phyloP scores from a whole-genome alignment of 2,888 invertebrate species.

The Dolichopus griseipennis region DNA sequence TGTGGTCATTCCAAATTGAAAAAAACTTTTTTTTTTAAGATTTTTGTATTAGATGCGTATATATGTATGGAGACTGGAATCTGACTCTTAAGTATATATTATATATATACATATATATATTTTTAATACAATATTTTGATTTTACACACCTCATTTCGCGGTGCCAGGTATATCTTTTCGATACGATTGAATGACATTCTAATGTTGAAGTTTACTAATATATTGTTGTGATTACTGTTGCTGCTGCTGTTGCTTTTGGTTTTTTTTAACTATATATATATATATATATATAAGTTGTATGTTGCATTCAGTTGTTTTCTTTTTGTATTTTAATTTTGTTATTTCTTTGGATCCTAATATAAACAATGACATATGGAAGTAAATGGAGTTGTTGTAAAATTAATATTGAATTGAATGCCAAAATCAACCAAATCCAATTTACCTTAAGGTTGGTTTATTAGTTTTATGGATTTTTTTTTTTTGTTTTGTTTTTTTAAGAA shows the following conservation, averaged over 20 bases:
- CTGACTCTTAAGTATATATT: no score
- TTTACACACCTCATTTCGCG: not conserved
- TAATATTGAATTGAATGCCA: no score
- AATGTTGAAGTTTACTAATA: not conserved
- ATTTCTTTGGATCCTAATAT: not conserved
- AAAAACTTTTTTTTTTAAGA: not conserved
- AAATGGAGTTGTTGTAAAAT: no score
- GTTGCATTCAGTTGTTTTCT: no score
- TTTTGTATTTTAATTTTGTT: not conserved
- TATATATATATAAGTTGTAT: no score
- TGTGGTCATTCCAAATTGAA: not conserved
- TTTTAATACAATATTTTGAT: not conserved
- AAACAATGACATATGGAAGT: not conserved
- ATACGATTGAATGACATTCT: not conserved
- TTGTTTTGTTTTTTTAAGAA: not conserved
- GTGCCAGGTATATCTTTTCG: not conserved
- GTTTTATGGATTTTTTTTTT: not conserved
- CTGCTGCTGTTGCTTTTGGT: not conserved
- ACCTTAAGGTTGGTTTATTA: no score
- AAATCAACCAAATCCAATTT: no score
- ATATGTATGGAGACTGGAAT: no score
- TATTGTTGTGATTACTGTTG: not conserved
- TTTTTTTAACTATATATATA: not conserved
- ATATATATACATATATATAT: no score
- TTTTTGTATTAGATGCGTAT: not conserved